Percentiles rank a stretch among this genome's conserved stretches.
Conservation (phyloP, 2,888 invertebrate species). For the Ectemnius continuus region DNA sequence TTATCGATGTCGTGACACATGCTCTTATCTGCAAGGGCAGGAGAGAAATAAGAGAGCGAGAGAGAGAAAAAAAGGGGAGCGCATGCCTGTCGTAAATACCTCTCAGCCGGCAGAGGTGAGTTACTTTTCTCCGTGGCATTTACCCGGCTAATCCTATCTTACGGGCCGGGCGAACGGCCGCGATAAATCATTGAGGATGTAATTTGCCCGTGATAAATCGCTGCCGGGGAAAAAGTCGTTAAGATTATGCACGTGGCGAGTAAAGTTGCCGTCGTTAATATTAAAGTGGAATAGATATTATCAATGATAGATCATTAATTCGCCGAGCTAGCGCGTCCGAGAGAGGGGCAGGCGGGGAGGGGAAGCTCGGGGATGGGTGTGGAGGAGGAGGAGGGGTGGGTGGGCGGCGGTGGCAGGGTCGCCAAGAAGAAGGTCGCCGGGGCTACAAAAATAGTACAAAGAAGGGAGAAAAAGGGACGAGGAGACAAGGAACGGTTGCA, state of each 20-base stretch:
- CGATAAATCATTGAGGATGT: slow-evolving; percentile 57
- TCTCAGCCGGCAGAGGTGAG: slow-evolving; percentile 31
- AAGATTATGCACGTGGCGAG: slow-evolving; percentile 51
- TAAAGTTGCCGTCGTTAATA: slow-evolving; percentile 56
- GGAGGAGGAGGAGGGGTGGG: too few relatives aligned
- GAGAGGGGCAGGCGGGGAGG: too few relatives aligned
- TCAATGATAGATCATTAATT: slow-evolving; percentile 63
- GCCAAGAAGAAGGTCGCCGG: slow-evolving; percentile 34
- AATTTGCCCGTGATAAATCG: slow-evolving; percentile 56
- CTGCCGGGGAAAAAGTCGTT: slow-evolving; percentile 53
- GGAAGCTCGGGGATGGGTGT: too few relatives aligned
- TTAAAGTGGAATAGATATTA: slow-evolving; percentile 59
- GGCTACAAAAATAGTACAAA: too few relatives aligned
- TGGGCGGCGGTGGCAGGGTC: slow-evolving; percentile 7
- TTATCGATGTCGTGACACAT: slow-evolving; percentile 43
- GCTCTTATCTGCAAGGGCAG: slow-evolving; percentile 29
- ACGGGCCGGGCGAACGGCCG: slow-evolving; percentile 34
- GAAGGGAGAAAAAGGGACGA: slow-evolving; percentile 21
- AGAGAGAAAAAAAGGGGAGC: too few relatives aligned
- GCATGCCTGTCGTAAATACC: too few relatives aligned
- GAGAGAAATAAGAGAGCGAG: slow-evolving; percentile 39
- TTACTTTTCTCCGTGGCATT: slow-evolving; percentile 46
- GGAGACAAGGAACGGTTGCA: slow-evolving; percentile 34
- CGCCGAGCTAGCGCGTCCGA: slow-evolving; percentile 22
- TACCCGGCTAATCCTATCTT: slow-evolving; percentile 55